Conservation (phyloP, 2,888 invertebrate species). For the Cylindroiulus punctatus region DNA sequence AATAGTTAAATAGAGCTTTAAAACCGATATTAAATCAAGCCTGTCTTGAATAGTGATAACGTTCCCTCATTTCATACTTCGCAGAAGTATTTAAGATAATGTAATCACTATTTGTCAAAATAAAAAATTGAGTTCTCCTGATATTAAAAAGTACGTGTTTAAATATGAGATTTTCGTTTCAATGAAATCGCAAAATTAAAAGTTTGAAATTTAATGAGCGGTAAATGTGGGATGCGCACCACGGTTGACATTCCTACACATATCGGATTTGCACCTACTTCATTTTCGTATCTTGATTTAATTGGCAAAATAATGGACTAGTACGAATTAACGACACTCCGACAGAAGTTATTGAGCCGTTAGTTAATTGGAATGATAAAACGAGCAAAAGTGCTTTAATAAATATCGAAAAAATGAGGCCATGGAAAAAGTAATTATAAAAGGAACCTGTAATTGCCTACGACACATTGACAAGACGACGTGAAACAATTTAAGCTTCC, state of each 20-base stretch:
- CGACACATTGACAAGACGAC: slow-evolving; percentile 14
- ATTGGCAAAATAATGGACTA: background rate
- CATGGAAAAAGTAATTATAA: slow-evolving; percentile 21
- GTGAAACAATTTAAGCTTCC: slow-evolving; percentile 10
- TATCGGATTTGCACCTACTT: background rate
- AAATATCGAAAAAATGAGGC: slow-evolving; percentile 8
- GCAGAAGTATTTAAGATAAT: background rate
- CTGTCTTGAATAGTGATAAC: background rate
- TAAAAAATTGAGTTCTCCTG: background rate
- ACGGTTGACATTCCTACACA: background rate
- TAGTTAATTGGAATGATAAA: slow-evolving; percentile 14
- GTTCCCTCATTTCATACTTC: background rate
- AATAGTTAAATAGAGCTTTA: background rate
- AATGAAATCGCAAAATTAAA: background rate
- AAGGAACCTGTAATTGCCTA: background rate
- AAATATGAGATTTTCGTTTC: background rate
- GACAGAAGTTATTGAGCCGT: background rate
- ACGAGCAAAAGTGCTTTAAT: background rate
- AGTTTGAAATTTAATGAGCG: background rate
- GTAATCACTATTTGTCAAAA: background rate
- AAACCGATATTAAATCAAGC: background rate
- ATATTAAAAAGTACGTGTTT: background rate
- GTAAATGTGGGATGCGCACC: background rate
- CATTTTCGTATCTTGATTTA: background rate
- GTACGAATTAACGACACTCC: background rate